Percentiles rank a stretch among this genome's conserved stretches.
Evolutionary conservation across 2,113 vertebrate species (phyloP).

Genomic region (Microtus ochrogaster): DNA sequence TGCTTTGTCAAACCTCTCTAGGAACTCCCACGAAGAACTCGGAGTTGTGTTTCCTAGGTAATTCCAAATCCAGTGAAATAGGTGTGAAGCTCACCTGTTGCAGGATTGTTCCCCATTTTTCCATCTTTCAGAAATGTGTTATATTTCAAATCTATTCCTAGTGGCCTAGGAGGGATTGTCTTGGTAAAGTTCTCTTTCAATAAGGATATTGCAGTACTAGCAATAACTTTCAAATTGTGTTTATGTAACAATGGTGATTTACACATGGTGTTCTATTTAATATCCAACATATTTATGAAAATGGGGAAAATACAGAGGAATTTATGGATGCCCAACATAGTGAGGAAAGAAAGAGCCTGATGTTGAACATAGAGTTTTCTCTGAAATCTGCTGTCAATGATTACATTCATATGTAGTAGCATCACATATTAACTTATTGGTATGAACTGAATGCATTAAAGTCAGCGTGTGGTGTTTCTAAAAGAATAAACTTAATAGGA

Average conservation of each 20-base stretch:
- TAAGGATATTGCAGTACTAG: neutral
- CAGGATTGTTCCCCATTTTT: neutral
- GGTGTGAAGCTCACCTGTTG: neutral
- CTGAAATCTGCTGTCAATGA: neutral
- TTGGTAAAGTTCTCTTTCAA: neutral
- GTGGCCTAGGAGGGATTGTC: neutral
- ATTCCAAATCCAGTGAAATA: neutral
- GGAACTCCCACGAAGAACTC: neutral
- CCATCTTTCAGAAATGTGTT: neutral
- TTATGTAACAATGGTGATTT: neutral
- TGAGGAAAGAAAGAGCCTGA: neutral
- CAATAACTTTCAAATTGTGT: neutral
- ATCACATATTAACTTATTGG: neutral
- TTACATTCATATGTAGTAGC: neutral
- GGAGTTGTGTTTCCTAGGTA: neutral
- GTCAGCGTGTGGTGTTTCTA: constrained; percentile 51
- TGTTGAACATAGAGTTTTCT: constrained; percentile 3
- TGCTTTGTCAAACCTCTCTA: neutral
- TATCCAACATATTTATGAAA: neutral
- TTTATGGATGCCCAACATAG: neutral
- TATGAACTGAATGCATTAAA: constrained; percentile 36
- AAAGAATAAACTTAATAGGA: constrained; percentile 34
- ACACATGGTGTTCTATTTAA: neutral
- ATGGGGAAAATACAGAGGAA: neutral
- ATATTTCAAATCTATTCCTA: constrained; percentile 7